Evolutionary conservation across 2,797 vertebrate genomes (phyloP).

Genomic region (Diplodus puntazzo): DNA sequence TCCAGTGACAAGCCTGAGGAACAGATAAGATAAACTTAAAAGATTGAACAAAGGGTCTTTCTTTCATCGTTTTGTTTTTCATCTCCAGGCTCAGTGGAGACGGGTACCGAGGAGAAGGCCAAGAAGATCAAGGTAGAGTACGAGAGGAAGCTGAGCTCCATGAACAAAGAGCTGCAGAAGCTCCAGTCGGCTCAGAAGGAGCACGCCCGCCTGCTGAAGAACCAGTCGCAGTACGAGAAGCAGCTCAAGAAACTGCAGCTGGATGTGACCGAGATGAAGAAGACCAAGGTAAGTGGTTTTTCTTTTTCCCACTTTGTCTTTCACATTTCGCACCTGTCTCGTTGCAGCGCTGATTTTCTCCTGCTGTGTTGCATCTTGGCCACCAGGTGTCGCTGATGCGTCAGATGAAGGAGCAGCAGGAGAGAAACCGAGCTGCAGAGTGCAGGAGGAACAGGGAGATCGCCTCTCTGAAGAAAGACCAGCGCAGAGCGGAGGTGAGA

Average conservation of each 20-base stretch:
- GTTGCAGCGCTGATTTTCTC: not conserved
- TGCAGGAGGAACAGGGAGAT: slow-evolving; percentile 94
- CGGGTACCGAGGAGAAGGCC: slow-evolving; percentile 95
- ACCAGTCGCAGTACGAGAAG: slow-evolving; percentile 97
- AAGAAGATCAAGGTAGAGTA: slow-evolving; percentile 95
- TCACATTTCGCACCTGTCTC: rapidly evolving
- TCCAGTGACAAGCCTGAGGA: no score
- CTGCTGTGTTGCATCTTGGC: not conserved
- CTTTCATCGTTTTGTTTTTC: not conserved
- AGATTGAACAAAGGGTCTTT: no score
- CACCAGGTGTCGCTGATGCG: slow-evolving; percentile 95
- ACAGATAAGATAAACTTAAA: not conserved
- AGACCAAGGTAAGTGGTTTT: slow-evolving; percentile 90
- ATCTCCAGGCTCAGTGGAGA: slow-evolving; percentile 92
- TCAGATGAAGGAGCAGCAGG: slow-evolving; percentile 99
- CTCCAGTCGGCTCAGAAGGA: slow-evolving; percentile 96
- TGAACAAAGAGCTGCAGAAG: slow-evolving; percentile 98
- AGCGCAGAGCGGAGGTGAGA: slow-evolving; percentile 93
- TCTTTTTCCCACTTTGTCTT: not conserved
- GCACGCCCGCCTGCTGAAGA: slow-evolving; percentile 95
- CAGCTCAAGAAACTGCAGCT: slow-evolving; percentile 95
- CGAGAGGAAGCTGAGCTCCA: slow-evolving; percentile 94
- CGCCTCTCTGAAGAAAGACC: slow-evolving; percentile 96
- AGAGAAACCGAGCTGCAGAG: slow-evolving; percentile 90
- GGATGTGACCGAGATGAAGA: slow-evolving; percentile 98